phyloP scores from a whole-genome alignment of 1,140 invertebrate species.

The Lerema accius region DNA sequence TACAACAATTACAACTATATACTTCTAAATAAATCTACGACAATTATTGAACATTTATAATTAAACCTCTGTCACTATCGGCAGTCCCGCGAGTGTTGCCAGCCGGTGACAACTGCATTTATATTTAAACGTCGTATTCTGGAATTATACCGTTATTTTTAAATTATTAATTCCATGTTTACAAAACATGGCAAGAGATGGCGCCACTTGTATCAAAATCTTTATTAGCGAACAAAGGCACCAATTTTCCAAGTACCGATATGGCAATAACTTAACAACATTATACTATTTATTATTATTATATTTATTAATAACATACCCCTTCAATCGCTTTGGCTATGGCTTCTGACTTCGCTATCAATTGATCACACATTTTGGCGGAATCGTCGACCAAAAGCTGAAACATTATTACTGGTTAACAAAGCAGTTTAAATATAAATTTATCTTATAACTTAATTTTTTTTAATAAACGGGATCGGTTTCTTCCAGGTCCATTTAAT shows the following conservation, averaged over 20 bases:
- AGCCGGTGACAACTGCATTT: conserved; percentile 73
- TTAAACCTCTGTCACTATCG: conserved; percentile 38
- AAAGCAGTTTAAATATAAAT: too few species aligned
- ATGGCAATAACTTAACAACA: too few species aligned
- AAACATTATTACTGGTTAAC: conserved; percentile 30
- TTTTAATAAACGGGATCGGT: too few species aligned
- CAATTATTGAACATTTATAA: not conserved
- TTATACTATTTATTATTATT: too few species aligned
- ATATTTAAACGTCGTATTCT: conserved; percentile 63
- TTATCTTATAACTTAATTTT: too few species aligned
- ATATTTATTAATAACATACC: too few species aligned
- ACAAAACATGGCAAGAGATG: conserved; percentile 4
- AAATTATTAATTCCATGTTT: not conserved
- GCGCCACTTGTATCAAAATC: conserved; percentile 37
- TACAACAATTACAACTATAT: too few species aligned
- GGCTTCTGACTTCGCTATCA: conserved; percentile 48
- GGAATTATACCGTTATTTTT: conserved; percentile 33
- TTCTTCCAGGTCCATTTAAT: too few species aligned
- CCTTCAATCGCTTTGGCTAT: conserved; percentile 53
- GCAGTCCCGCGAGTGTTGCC: conserved; percentile 49
- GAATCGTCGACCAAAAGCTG: conserved; percentile 66
- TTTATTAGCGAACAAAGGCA: too few species aligned
- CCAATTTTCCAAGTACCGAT: too few species aligned
- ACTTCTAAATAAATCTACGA: not conserved
- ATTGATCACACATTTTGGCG: conserved; percentile 50